Conservation (phyloP, 2,797 vertebrate species). For the Buphagus erythrorhynchus region DNA sequence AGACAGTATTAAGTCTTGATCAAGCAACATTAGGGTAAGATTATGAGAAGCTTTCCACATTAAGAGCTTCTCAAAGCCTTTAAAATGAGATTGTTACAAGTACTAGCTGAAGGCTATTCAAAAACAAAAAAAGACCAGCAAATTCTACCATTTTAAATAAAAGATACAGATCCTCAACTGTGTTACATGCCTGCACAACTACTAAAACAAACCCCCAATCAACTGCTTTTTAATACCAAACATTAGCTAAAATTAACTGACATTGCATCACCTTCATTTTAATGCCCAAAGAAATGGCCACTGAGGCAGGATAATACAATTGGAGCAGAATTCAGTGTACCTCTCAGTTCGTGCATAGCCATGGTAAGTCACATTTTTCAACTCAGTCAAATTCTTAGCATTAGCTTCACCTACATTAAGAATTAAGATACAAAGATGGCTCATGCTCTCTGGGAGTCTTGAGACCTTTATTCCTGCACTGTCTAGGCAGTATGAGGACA, state of each 20-base stretch:
- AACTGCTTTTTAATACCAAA: background rate
- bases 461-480: background rate
- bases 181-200: background rate
- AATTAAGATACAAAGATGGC: rapidly evolving
- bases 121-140: background rate
- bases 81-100: background rate
- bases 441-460: background rate
- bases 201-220: background rate
- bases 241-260: background rate
- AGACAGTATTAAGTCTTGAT: background rate
- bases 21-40: constrained; percentile 15
- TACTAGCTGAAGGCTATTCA: background rate
- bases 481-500: background rate
- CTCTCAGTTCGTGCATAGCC: background rate
- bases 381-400: background rate
- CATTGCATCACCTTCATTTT: background rate
- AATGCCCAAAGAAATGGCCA: background rate
- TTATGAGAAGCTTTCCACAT: constrained; percentile 7
- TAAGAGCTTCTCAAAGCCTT: constrained; percentile 17
- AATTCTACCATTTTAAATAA: background rate
- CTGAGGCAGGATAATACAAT: background rate
- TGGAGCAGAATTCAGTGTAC: background rate
- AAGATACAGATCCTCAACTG: background rate
- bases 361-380: background rate
- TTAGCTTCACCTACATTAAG: background rate